Evolutionary conservation across 2,113 vertebrate species (phyloP), one percentile per base, ranked within the genome.

Genomic region (Chloropsis hardwickii): DNA sequence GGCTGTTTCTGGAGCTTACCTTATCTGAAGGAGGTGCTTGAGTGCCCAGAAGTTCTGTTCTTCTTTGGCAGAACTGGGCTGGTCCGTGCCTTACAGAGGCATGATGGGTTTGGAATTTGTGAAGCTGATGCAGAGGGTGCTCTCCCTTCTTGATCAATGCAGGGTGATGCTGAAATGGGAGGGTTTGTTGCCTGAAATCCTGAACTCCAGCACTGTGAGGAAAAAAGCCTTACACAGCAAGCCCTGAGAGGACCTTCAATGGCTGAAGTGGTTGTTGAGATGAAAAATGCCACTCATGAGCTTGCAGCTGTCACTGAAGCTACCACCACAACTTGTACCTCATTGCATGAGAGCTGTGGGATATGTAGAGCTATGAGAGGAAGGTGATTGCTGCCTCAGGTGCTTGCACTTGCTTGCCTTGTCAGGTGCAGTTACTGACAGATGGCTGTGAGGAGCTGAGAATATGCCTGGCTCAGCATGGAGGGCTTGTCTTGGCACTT

Each of bases 401-500:
- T 93, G 9, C 56, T 62, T 87, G 60, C 18, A 8, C 62, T 86
- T 56, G 45, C 31, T 69, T 84, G 42, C 51, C 73, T 33, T 92
- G 61, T 86, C 74, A 67, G 66, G 33, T 81, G 58, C 40, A 45
- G 56, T 66, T 37, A 50, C 51, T 82, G 91, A 74, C 94, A 95
- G 74, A 95, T 92, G 91, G 79, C 86, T 58, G 12, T 47, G 82
- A 92, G 40, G 74, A 90, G 40, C 70, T 79, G 70, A 56, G 70
- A 67, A 83, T 77, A 35, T 92, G 88, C 73, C 33, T 71, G 83
- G 79, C 88, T 94, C 94, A 94, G 93, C 74, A 44, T 39, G 96
- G 77, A 27, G 65, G 47, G 31, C 60, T 95, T 60, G 23, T 29
- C 84, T 76, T 92, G 85, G 88, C 82, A 35, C 79, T 93, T 12